Conservation (phyloP, 2,888 invertebrate species). For the Sipha maydis region DNA sequence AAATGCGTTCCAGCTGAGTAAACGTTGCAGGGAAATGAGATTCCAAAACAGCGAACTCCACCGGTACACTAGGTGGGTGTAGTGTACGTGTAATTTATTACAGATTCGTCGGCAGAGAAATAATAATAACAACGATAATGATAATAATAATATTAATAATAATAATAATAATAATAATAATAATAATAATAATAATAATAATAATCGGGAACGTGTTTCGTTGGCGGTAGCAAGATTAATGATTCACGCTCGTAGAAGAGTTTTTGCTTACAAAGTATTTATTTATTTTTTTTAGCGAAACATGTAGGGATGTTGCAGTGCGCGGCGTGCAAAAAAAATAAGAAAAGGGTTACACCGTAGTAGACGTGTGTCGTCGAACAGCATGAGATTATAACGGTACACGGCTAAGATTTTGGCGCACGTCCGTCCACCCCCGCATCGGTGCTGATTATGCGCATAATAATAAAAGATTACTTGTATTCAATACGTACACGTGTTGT, state of each 20-base stretch:
- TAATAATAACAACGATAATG: too few species aligned
- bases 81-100: background rate
- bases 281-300: too few species aligned
- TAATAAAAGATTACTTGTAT: background rate
- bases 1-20: background rate
- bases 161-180: background rate
- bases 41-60: background rate
- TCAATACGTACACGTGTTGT: background rate
- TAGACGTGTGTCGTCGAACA: background rate
- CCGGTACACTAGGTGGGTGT: background rate
- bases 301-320: background rate
- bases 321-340: background rate
- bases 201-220: background rate
- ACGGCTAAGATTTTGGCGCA: background rate
- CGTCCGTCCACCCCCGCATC: background rate
- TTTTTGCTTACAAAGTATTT: background rate
- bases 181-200: background rate
- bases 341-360: background rate
- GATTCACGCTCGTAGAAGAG: background rate
- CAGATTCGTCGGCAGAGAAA: background rate
- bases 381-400: background rate
- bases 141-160: background rate
- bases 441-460: background rate
- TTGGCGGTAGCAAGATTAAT: background rate
- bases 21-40: constrained; percentile 4